A percentile compares a stretch with the other conserved stretches of the same genome.
Conservation (phyloP, 2,113 vertebrate species). For the Prionailurus bengalensis region DNA sequence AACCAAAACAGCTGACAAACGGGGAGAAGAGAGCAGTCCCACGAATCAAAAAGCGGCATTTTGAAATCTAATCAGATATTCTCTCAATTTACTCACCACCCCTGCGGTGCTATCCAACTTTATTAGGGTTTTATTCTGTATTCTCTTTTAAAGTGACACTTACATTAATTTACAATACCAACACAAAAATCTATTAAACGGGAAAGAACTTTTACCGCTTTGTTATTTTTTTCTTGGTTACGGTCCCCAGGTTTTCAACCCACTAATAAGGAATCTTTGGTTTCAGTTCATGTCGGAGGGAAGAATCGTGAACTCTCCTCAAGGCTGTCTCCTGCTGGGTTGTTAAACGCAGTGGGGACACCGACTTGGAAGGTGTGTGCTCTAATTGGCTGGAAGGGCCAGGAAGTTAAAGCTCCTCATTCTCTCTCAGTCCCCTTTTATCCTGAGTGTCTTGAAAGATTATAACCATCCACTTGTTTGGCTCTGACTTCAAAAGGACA, state of each 20-base stretch:
- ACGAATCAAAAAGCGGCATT: constrained; percentile 85
- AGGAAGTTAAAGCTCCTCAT: constrained; percentile 59
- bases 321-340: constrained; percentile 81
- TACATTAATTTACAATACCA: constrained; percentile 86
- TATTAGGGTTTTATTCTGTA: constrained; percentile 86
- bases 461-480: constrained; percentile 55
- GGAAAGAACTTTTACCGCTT: constrained; percentile 78
- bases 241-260: constrained; percentile 74
- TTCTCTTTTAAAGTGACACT: constrained; percentile 88
- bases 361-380: constrained; percentile 59
- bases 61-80: constrained; percentile 88
- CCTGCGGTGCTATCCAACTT: constrained; percentile 82
- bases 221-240: constrained; percentile 78
- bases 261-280: constrained; percentile 83
- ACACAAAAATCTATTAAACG: constrained; percentile 84
- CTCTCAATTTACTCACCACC: constrained; percentile 84
- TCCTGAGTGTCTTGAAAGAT: constrained; percentile 36
- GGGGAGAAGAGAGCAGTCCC: constrained; percentile 63
- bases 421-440: constrained; percentile 38
- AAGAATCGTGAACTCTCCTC: constrained; percentile 77
- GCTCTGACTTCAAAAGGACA: constrained; percentile 66
- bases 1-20: constrained; percentile 74
- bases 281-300: constrained; percentile 82
- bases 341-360: constrained; percentile 78
- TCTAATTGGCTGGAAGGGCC: constrained; percentile 80